Percentiles rank a stretch among this genome's conserved stretches.
Conservation (phyloP, 2,888 invertebrate species). For the Chrysolina oricalcia region DNA sequence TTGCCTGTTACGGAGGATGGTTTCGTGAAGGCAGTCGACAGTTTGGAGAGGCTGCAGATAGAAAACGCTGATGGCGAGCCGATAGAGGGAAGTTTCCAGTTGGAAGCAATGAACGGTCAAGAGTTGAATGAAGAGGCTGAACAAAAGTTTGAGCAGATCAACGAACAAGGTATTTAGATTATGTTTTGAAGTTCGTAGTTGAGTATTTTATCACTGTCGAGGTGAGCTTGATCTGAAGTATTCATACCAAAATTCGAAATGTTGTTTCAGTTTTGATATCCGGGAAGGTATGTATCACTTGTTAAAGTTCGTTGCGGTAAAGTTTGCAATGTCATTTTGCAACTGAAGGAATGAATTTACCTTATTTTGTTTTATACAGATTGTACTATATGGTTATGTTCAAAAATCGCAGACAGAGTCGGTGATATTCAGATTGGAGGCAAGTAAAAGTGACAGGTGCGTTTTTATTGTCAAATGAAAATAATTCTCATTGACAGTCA, state of each 20-base stretch:
- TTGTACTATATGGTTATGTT: too few relatives aligned
- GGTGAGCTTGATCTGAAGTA: neutral
- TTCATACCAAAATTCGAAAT: neutral
- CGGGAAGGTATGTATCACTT: neutral
- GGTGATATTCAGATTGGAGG: too few relatives aligned
- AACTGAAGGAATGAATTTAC: too few relatives aligned
- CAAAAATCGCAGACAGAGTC: too few relatives aligned
- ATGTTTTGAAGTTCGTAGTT: conserved; percentile 18
- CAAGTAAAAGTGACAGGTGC: too few relatives aligned
- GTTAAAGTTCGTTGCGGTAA: neutral
- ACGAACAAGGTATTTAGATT: conserved; percentile 48
- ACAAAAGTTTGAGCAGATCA: conserved; percentile 48
- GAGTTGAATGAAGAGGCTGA: conserved; percentile 66
- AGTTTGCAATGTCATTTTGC: too few relatives aligned
- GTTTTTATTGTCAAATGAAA: too few relatives aligned
- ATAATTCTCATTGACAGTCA: too few relatives aligned
- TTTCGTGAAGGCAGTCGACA: conserved; percentile 79
- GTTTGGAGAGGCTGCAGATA: conserved; percentile 61
- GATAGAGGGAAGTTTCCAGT: conserved; percentile 42
- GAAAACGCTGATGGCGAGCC: conserved; percentile 51
- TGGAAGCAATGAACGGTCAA: conserved; percentile 57
- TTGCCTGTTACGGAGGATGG: conserved; percentile 69
- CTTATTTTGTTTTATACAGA: too few relatives aligned
- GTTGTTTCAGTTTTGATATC: neutral
- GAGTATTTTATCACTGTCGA: neutral